Evolutionary conservation across 1,140 invertebrate genomes (phyloP), one percentile per base, ranked within the genome.

Genomic region (Andricus grossulariae): DNA sequence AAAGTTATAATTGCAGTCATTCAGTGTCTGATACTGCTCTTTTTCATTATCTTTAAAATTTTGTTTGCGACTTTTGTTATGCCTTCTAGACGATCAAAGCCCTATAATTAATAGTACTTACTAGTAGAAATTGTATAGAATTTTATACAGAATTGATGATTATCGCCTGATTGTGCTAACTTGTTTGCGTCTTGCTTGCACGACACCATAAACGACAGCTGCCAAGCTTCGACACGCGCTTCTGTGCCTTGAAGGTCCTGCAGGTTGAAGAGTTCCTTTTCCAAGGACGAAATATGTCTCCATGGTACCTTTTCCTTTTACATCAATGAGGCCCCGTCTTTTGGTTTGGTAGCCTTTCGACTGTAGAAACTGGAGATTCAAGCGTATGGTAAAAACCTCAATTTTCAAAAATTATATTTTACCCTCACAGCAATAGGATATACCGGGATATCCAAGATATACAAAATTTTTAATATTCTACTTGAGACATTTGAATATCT

Each of bases 241-340:
- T 0, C 94, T 93, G 81, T 96, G 94, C 2, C 95, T 91, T 19
- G 80, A 90, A 11, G 82, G 92, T 82, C 87, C 92, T 88, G 90
- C 92, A 79, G 81, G 89, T 80, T 80, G 91, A 78, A 89, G 81
- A 4, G 86, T 86, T 45, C 93, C 92, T 77, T 93, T 93, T 39
- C 94, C 96, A 19, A 94, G 87, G 39, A 99, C 96, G 89, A 97
- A 98, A 90, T 96, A 98, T 1, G 98, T 99, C 87, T 97, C 96
- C 98, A 99, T 98, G 75, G 95, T 94, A 1, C 98, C 98, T 91
- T 99, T 99, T 18, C 97, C 98, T 89, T 99, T 99, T 1, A 99
- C 97, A 76, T 95, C 94, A 49, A 99, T 95, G 15, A 94, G 88
- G 0, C 97, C 98, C 15, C 98, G 94, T 84, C 94, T 94, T 83